These are phyloP conservation scores for Cyanoramphus novaezelandiae DNA, from an alignment of 2,113 vertebrate species.

Conservation along the genomic window DNA sequence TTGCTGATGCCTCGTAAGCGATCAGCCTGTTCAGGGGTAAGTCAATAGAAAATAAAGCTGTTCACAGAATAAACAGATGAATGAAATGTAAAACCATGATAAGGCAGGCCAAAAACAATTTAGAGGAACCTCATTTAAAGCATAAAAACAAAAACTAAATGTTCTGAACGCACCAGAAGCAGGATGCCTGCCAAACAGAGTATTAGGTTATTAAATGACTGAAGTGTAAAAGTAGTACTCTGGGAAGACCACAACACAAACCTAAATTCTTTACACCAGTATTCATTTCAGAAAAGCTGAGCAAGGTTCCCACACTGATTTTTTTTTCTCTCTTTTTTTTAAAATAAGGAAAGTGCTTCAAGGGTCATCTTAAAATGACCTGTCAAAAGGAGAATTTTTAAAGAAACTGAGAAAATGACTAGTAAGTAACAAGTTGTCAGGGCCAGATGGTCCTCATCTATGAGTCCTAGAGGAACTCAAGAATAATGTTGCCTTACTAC, in stretches of 20 bases:
- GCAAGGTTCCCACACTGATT: background rate
- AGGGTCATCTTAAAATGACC: background rate
- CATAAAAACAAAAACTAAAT: conserved; percentile 7
- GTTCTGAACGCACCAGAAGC: background rate
- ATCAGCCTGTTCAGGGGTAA: conserved; percentile 15
- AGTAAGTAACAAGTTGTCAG: background rate
- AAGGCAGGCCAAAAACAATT: conserved; percentile 11
- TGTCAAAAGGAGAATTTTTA: background rate
- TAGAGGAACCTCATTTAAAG: background rate
- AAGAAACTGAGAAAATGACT: background rate
- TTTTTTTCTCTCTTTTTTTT: background rate
- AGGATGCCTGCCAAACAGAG: background rate
- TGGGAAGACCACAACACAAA: background rate
- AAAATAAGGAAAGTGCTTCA: background rate
- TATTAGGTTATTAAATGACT: background rate
- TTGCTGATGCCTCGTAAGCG: conserved; percentile 18
- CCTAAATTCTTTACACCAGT: background rate
- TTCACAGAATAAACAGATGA: conserved; percentile 17
- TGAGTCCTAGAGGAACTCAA: background rate
- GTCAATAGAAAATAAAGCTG: conserved; percentile 18
- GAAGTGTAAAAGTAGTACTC: background rate
- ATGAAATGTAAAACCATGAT: conserved; percentile 29
- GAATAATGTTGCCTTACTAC: background rate
- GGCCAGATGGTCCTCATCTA: background rate
- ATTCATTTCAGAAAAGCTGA: background rate